These are phyloP conservation scores for Drosophila anomelani DNA, from an alignment of 2,888 invertebrate species.

Conservation along the genomic window DNA sequence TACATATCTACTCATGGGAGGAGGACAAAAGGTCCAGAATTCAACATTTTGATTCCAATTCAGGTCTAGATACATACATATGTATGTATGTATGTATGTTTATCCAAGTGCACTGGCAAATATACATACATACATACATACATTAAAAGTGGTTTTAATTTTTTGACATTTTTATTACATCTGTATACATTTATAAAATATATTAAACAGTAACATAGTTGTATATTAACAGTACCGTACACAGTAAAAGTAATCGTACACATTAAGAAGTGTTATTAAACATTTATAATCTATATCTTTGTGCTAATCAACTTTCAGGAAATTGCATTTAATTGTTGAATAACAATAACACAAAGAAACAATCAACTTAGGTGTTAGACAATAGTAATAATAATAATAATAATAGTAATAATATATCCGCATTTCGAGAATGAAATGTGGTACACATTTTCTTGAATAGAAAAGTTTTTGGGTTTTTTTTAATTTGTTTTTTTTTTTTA, in stretches of 20 bases:
- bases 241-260: constrained; percentile 61
- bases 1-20: no score
- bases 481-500: constrained; percentile 5
- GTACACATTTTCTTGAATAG: constrained; percentile 22
- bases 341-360: constrained; percentile 41
- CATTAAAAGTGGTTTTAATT: neutral
- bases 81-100: no score
- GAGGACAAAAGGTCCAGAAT: neutral
- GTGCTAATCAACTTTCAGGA: constrained; percentile 64
- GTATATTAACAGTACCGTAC: constrained; percentile 70
- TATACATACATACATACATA: neutral
- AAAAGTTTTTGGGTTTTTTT: constrained; percentile 35
- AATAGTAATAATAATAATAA: constrained; percentile 20
- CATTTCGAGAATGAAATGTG: constrained; percentile 73
- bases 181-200: constrained; percentile 70
- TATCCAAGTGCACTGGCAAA: neutral
- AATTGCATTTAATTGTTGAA: constrained; percentile 25
- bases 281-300: constrained; percentile 64
- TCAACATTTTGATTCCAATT: neutral
- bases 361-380: constrained; percentile 42
- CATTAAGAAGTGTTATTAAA: constrained; percentile 56
- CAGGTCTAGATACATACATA: no score
- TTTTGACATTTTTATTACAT: constrained; percentile 69
- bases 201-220: constrained; percentile 71
- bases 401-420: constrained; percentile 21